A percentile compares a stretch with the other conserved stretches of the same genome.
Evolutionary conservation across 2,113 vertebrate species (phyloP).

Genomic region (Cynocephalus volans): DNA sequence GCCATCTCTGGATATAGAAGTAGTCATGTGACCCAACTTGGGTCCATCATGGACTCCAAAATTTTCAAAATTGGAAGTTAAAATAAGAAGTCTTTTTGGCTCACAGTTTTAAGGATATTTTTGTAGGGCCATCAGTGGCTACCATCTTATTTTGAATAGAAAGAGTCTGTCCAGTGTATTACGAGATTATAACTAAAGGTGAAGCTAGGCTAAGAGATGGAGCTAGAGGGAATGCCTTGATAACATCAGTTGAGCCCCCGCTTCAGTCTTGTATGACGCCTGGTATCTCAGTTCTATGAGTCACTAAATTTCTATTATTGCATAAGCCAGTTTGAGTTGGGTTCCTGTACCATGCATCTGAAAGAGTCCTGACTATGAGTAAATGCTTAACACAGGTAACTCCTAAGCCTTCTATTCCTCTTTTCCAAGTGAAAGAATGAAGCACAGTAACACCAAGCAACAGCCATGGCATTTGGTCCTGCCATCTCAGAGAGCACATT

Average conservation of each 20-base stretch:
- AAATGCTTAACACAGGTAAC: neutral
- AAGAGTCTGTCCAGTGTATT: neutral
- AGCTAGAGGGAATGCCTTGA: neutral
- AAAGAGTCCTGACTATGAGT: neutral
- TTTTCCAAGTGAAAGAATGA: constrained; percentile 21
- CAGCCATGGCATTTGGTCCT: neutral
- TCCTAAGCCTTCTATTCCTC: neutral
- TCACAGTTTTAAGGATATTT: neutral
- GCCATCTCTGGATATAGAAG: neutral
- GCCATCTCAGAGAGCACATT: neutral
- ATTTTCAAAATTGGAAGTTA: neutral
- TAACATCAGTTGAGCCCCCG: neutral
- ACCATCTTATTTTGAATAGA: neutral
- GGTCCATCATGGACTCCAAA: neutral
- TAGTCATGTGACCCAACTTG: neutral
- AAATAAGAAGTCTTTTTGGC: neutral
- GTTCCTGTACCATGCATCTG: neutral
- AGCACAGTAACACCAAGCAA: neutral
- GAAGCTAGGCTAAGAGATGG: neutral
- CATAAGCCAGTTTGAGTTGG: too few species aligned
- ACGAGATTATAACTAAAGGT: neutral
- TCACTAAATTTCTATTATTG: neutral
- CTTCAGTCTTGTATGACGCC: neutral
- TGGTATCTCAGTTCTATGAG: neutral
- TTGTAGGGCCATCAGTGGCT: neutral